Conservation (phyloP, 1,140 invertebrate genomes). For the Drosophila kepulauana region DNA sequence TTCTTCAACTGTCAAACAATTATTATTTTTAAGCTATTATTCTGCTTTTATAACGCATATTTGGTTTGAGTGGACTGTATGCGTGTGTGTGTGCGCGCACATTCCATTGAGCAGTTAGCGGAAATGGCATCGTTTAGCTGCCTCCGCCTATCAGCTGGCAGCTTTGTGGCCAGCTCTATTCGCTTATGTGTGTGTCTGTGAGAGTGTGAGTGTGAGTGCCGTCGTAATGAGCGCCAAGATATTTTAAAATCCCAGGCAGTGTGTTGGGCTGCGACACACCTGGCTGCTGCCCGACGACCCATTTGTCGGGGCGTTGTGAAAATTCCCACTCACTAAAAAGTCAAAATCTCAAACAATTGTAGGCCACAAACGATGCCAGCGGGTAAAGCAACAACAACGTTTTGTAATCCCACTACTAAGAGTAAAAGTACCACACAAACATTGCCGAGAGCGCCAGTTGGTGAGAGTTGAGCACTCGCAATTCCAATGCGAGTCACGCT, state of each 20-base stretch:
- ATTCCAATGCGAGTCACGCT: constrained; percentile 26
- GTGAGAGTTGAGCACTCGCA: background rate
- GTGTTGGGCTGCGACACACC: constrained; percentile 14
- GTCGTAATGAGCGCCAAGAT: constrained; percentile 46
- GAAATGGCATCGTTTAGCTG: constrained; percentile 53
- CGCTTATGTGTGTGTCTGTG: constrained; percentile 20
- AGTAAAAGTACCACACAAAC: constrained; percentile 52
- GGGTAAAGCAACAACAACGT: constrained; percentile 3
- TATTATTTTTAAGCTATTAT: constrained; percentile 28
- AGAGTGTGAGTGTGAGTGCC: background rate
- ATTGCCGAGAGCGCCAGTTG: background rate
- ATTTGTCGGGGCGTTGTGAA: constrained; percentile 36
- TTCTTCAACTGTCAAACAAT: constrained; percentile 35
- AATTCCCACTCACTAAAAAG: constrained; percentile 56
- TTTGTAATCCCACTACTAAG: constrained; percentile 32
- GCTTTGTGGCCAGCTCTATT: constrained; percentile 33
- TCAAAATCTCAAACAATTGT: constrained; percentile 60
- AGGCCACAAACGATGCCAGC: constrained; percentile 57
- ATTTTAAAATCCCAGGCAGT: constrained; percentile 41
- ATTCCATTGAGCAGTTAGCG: constrained; percentile 45
- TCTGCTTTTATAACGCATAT: constrained; percentile 17
- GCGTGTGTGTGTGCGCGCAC: background rate
- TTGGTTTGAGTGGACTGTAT: background rate
- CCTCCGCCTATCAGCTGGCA: constrained; percentile 39
- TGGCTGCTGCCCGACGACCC: constrained; percentile 28